These are phyloP conservation scores for Xenops minutus DNA, from an alignment of 2,797 vertebrate genomes.

Conservation along the genomic window DNA sequence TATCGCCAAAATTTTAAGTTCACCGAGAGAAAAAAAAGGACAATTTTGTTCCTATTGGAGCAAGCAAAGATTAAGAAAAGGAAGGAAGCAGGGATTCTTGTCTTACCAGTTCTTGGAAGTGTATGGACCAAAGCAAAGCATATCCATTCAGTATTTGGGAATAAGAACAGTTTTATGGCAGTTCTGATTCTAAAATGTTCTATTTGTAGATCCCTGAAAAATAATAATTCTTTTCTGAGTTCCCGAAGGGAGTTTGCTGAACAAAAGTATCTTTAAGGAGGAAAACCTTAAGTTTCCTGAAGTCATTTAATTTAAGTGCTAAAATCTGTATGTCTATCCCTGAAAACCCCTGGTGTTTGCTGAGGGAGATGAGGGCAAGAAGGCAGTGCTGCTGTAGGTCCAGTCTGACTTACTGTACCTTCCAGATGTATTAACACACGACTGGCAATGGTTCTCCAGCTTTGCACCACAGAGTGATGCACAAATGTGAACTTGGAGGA, in stretches of 20 bases:
- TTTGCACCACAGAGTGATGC: not conserved
- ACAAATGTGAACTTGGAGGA: not conserved
- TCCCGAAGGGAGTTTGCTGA: not conserved
- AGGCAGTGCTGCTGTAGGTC: not conserved
- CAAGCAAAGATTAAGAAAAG: not conserved
- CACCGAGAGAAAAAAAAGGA: not conserved
- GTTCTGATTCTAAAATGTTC: not conserved
- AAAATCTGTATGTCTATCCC: not conserved
- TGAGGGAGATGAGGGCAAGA: not conserved
- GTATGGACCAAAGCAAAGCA: not conserved
- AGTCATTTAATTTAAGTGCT: not conserved
- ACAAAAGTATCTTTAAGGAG: not conserved
- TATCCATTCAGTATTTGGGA: not conserved
- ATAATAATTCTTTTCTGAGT: not conserved
- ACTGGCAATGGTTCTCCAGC: not conserved
- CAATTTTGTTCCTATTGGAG: not conserved
- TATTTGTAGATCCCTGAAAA: not conserved
- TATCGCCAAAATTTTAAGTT: not conserved
- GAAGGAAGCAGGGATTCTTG: not conserved
- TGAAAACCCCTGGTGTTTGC: not conserved
- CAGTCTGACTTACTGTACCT: not conserved
- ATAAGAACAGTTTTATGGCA: not conserved
- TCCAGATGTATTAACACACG: not conserved
- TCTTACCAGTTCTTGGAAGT: not conserved
- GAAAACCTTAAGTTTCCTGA: not conserved